phyloP scores from a whole-genome alignment of 2,888 invertebrate genomes.

The Lycia hirtaria region DNA sequence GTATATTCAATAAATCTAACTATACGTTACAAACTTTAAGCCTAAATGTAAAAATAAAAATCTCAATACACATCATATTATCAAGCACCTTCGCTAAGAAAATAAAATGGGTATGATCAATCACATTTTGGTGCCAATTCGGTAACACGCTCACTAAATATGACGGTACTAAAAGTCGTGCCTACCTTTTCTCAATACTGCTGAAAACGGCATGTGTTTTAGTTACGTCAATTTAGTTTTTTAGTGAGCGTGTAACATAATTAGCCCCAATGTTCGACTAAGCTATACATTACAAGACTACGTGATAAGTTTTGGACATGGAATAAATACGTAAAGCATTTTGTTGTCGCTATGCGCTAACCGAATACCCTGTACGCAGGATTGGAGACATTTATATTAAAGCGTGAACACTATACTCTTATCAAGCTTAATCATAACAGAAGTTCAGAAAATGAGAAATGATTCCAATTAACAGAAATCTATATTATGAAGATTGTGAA shows the following conservation, averaged over 20 bases:
- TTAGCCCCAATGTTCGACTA: too few relatives aligned
- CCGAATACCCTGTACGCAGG: slow-evolving; percentile 64
- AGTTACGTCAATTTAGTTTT: too few relatives aligned
- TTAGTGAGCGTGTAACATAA: too few relatives aligned
- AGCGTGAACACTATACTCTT: not conserved
- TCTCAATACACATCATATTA: slow-evolving; percentile 54
- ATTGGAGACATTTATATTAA: slow-evolving; percentile 11
- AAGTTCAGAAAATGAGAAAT: too few relatives aligned
- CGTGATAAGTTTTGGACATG: slow-evolving; percentile 23
- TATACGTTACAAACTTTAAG: slow-evolving; percentile 38
- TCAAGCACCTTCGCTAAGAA: slow-evolving; percentile 60
- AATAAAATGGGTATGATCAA: slow-evolving; percentile 36
- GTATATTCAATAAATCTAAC: slow-evolving; percentile 40
- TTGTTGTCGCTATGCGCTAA: slow-evolving; percentile 48
- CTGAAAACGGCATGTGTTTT: too few relatives aligned
- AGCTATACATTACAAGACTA: slow-evolving; percentile 29
- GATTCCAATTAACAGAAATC: too few relatives aligned
- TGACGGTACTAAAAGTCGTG: too few relatives aligned
- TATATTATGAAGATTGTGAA: too few relatives aligned
- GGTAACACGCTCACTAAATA: too few relatives aligned
- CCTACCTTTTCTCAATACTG: too few relatives aligned
- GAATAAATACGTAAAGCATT: slow-evolving; percentile 36
- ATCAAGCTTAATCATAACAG: not conserved
- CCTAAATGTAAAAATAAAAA: slow-evolving; percentile 58
- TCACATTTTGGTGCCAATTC: slow-evolving; percentile 27